A percentile compares a stretch with the other conserved stretches of the same genome.
Conservation (phyloP, 2,113 vertebrate species). For the Heterotilapia buettikoferi region DNA sequence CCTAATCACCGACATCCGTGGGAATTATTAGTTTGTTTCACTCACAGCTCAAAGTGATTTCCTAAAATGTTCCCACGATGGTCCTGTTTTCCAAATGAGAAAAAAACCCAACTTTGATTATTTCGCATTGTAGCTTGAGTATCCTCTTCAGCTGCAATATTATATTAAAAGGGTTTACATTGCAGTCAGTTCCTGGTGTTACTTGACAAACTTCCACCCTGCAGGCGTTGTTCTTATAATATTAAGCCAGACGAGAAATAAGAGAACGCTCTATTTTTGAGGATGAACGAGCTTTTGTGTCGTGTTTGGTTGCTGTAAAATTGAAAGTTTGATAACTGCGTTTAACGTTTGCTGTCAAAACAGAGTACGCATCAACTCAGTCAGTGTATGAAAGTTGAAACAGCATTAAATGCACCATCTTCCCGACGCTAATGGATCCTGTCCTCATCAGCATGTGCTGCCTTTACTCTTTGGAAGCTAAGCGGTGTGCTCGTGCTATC, state of each 20-base stretch:
- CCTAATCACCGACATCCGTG: neutral
- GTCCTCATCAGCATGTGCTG: neutral
- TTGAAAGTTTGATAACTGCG: neutral
- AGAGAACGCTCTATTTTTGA: neutral
- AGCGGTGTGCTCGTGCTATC: neutral
- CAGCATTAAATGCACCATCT: neutral
- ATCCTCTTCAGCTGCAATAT: conserved; percentile 36
- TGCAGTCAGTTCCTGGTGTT: conserved; percentile 34
- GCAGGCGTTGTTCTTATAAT: neutral
- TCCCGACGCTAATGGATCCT: neutral
- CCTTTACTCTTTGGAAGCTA: neutral
- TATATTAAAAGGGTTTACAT: conserved; percentile 6
- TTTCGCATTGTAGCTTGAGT: conserved; percentile 35
- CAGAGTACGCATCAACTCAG: neutral
- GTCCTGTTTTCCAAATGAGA: conserved; percentile 5
- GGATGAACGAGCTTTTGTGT: neutral
- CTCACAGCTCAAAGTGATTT: neutral
- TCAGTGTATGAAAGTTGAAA: neutral
- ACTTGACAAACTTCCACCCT: conserved; percentile 51
- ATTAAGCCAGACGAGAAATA: neutral
- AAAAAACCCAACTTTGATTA: neutral
- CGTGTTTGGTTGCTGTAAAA: neutral
- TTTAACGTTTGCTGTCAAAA: neutral
- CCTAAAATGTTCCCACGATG: conserved; percentile 39
- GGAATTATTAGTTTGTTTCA: neutral